A percentile compares a stretch with the other conserved stretches of the same genome.
These are phyloP conservation scores for Aelia acuminata DNA, from an alignment of 2,888 invertebrate genomes.

Conservation along the genomic window DNA sequence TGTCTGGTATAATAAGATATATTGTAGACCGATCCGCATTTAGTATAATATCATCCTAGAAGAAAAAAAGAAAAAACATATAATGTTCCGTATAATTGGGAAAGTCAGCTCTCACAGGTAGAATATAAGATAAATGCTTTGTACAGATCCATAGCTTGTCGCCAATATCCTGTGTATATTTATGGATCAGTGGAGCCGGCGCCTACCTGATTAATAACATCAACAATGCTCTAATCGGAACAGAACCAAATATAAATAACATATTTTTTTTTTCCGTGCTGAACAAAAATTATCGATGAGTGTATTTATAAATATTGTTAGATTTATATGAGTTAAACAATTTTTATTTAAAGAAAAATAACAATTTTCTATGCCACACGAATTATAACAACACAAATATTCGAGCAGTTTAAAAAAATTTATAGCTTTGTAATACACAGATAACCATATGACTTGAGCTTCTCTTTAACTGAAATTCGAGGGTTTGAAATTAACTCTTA, in stretches of 20 bases:
- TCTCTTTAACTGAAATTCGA: too few species aligned
- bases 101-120: background rate
- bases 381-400: too few species aligned
- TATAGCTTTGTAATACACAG: too few species aligned
- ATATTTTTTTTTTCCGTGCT: too few species aligned
- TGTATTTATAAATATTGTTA: too few species aligned
- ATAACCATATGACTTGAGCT: too few species aligned
- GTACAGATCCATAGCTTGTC: background rate
- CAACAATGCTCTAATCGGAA: background rate
- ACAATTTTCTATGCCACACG: too few species aligned
- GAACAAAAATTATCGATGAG: too few species aligned
- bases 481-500: too few species aligned
- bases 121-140: background rate
- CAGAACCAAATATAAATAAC: background rate
- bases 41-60: background rate
- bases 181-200: background rate
- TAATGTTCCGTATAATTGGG: background rate
- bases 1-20: background rate
- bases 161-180: background rate
- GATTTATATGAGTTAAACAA: too few species aligned
- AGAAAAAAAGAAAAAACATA: background rate
- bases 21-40: background rate
- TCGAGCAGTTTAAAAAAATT: too few species aligned
- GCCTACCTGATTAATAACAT: background rate
- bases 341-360: too few species aligned